Percentiles rank a stretch among this genome's conserved stretches.
These are phyloP conservation scores for Spicauda simplicius DNA, from an alignment of 2,888 invertebrate genomes.

Conservation along the genomic window DNA sequence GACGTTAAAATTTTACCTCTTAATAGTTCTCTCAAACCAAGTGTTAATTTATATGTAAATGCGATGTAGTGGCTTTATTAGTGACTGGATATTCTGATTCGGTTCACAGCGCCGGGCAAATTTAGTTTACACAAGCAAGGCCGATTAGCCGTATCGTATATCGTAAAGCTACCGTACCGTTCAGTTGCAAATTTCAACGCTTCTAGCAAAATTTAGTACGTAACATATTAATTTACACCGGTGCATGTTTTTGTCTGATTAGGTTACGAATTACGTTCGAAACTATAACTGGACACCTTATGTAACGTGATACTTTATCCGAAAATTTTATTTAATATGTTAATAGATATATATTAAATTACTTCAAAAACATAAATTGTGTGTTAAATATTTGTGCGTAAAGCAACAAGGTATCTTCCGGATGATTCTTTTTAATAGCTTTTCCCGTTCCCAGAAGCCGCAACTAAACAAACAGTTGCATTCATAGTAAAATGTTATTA, in stretches of 20 bases:
- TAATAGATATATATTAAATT: too few relatives aligned
- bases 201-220: too few relatives aligned
- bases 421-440: too few relatives aligned
- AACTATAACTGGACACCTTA: constrained; percentile 6
- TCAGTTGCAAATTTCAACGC: constrained; percentile 13
- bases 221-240: constrained; percentile 13
- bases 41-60: background rate
- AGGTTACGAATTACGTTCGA: constrained; percentile 25
- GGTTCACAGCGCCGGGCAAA: constrained; percentile 4
- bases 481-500: too few relatives aligned
- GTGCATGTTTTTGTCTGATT: background rate
- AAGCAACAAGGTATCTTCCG: too few relatives aligned
- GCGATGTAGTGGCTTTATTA: background rate
- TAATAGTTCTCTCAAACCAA: background rate
- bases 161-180: constrained; percentile 21
- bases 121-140: constrained; percentile 18
- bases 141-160: background rate
- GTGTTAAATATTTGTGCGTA: too few relatives aligned
- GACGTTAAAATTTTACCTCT: background rate
- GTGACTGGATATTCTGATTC: background rate
- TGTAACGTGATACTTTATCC: constrained; percentile 4
- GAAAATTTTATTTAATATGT: too few relatives aligned
- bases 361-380: background rate
- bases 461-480: too few relatives aligned
- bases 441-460: too few relatives aligned